Percentiles rank a stretch among this genome's conserved stretches.
Evolutionary conservation across 2,797 vertebrate species (phyloP).

Genomic region (Holocentrus rufus): DNA sequence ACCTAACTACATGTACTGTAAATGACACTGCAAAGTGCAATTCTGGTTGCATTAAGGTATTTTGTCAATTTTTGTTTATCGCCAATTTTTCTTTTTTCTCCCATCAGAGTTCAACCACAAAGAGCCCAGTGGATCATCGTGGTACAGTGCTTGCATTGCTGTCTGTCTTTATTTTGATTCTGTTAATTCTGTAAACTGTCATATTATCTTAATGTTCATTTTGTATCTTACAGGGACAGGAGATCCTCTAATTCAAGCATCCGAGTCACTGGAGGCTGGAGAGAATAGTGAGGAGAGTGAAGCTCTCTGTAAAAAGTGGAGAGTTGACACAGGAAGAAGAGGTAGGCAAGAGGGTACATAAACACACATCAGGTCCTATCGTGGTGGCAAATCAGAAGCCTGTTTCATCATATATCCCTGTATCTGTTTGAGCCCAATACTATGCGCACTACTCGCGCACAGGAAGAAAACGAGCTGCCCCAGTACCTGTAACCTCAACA

Average conservation of each 20-base stretch:
- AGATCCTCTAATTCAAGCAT: slow-evolving; percentile 52
- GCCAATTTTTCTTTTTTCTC: not conserved
- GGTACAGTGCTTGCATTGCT: slow-evolving; percentile 53
- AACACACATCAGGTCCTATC: not conserved
- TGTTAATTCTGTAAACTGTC: not conserved
- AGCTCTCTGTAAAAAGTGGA: slow-evolving; percentile 35
- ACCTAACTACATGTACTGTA: slow-evolving; percentile 8
- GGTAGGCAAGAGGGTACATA: slow-evolving; percentile 52
- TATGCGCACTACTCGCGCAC: too few species aligned
- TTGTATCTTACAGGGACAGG: slow-evolving; percentile 46
- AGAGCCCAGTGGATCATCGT: slow-evolving; percentile 33
- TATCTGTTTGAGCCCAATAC: slow-evolving; percentile 36
- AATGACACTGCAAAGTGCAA: slow-evolving; percentile 25
- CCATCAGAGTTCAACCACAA: slow-evolving; percentile 37
- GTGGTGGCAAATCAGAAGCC: not conserved
- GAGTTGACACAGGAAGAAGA: slow-evolving; percentile 44
- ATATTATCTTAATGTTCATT: not conserved
- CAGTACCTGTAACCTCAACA: slow-evolving; percentile 44
- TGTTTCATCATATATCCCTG: not conserved
- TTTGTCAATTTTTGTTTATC: slow-evolving; percentile 3
- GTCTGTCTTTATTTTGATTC: not conserved
- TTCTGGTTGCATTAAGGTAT: not conserved
- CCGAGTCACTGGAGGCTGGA: slow-evolving; percentile 6
- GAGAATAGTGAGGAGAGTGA: slow-evolving; percentile 11
- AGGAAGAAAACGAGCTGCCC: slow-evolving; percentile 61